Conservation (phyloP, 2,888 invertebrate genomes). For the Nasonia oneida region DNA sequence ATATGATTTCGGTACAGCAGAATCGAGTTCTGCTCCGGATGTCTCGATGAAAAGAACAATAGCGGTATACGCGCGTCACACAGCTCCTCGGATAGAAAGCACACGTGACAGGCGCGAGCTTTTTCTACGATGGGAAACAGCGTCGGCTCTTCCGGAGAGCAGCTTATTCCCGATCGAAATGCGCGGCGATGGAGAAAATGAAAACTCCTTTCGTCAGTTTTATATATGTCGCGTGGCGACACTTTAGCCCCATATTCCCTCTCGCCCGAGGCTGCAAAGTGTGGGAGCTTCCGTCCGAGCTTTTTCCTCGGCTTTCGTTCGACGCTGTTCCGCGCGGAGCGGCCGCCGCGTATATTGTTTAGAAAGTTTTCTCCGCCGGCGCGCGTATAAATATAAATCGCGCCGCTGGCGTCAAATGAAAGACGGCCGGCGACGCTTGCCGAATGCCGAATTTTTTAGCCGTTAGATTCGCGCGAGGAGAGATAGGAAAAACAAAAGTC, state of each 20-base stretch:
- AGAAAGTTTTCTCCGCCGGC: constrained; percentile 48
- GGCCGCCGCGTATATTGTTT: constrained; percentile 50
- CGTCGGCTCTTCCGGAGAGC: not conserved
- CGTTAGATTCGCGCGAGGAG: constrained; percentile 35
- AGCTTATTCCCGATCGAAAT: constrained; percentile 55
- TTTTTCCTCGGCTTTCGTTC: not conserved
- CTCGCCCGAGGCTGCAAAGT: not conserved
- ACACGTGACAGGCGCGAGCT: too few species aligned
- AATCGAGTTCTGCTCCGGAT: too few species aligned
- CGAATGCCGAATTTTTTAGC: constrained; percentile 51
- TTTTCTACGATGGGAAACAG: too few species aligned
- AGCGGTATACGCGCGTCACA: too few species aligned
- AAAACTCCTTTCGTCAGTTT: constrained; percentile 56
- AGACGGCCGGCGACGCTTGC: constrained; percentile 43
- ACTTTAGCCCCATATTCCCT: constrained; percentile 49
- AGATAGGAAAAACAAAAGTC: constrained; percentile 10
- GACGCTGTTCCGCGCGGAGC: not conserved
- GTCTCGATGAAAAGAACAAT: too few species aligned
- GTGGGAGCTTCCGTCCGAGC: not conserved
- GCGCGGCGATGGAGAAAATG: constrained; percentile 50
- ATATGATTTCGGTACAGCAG: too few species aligned
- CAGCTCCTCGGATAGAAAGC: too few species aligned
- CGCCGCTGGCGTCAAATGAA: constrained; percentile 44
- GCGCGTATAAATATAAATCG: constrained; percentile 60
- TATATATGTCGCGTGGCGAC: constrained; percentile 41